Evolutionary conservation across 1,140 invertebrate genomes (phyloP).

Genomic region (Mesaphorura yosii): DNA sequence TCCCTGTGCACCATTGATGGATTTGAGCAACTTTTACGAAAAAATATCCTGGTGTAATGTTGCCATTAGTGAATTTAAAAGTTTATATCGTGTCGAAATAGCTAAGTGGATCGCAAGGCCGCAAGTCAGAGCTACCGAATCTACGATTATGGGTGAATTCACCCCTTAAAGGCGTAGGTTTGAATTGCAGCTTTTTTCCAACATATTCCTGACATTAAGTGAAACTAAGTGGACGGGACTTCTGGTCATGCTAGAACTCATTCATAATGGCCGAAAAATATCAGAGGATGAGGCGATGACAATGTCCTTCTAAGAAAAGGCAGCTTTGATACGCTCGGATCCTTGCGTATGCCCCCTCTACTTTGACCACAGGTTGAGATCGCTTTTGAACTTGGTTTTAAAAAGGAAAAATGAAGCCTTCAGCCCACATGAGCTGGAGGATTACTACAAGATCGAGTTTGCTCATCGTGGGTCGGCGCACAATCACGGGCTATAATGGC

Average conservation of each 20-base stretch:
- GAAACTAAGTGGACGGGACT: constrained; percentile 37
- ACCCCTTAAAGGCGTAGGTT: too few relatives aligned
- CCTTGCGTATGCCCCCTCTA: not conserved
- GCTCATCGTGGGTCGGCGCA: not conserved
- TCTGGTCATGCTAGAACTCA: constrained; percentile 35
- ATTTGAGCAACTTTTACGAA: too few relatives aligned
- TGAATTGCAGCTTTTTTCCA: too few relatives aligned
- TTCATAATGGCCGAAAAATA: constrained; percentile 31
- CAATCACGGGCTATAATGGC: not conserved
- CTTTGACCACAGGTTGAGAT: not conserved
- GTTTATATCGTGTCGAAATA: too few relatives aligned
- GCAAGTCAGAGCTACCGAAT: too few relatives aligned
- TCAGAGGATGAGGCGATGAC: constrained; percentile 13
- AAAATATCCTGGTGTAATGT: too few relatives aligned
- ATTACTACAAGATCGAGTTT: not conserved
- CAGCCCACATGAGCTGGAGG: not conserved
- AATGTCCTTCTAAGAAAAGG: not conserved
- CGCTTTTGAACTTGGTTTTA: not conserved
- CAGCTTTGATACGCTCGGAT: not conserved
- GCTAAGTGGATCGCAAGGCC: too few relatives aligned
- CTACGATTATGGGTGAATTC: too few relatives aligned
- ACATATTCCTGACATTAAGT: too few relatives aligned
- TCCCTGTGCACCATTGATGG: too few relatives aligned
- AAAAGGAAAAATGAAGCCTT: not conserved
- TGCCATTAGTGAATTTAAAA: too few relatives aligned